phyloP scores from a whole-genome alignment of 37 sponge, comb jelly and placozoan species.

The Oscarella lobularis region DNA sequence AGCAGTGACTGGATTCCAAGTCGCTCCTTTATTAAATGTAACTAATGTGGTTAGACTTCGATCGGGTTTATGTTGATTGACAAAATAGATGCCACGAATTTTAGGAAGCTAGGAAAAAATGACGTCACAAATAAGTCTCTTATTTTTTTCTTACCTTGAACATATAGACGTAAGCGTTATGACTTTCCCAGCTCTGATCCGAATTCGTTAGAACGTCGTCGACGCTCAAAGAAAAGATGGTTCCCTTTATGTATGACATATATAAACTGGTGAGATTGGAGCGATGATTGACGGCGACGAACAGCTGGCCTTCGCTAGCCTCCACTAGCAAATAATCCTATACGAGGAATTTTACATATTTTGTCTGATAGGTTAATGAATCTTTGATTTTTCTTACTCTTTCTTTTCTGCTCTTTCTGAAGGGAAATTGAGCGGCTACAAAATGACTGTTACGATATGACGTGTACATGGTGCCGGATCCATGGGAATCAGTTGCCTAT shows the following conservation, averaged over 20 bases:
- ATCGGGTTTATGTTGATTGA: constrained; percentile 20
- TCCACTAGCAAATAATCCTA: constrained; percentile 37
- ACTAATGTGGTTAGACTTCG: constrained; percentile 1
- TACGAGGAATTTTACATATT: not conserved
- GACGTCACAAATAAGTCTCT: too few species aligned
- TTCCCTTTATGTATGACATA: not conserved
- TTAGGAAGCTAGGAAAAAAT: too few species aligned
- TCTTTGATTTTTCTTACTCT: too few species aligned
- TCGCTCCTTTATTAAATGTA: constrained; percentile 70
- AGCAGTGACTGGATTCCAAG: constrained; percentile 43
- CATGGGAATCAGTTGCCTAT: not conserved
- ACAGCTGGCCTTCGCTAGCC: constrained; percentile 27
- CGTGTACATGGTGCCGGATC: not conserved
- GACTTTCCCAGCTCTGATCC: constrained; percentile 26
- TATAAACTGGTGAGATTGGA: constrained; percentile 58
- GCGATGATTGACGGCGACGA: constrained; percentile 35
- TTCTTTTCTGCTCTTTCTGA: too few species aligned
- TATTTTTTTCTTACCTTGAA: too few species aligned
- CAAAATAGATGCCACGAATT: constrained; percentile 55
- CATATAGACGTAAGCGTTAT: constrained; percentile 30
- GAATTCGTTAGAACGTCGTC: constrained; percentile 31
- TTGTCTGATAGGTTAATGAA: too few species aligned
- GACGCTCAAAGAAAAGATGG: constrained; percentile 9
- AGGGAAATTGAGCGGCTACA: not conserved
- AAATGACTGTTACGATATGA: not conserved